phyloP scores from a whole-genome alignment of 2,113 vertebrate species.

The Rhinopomastus cyanomelas region DNA sequence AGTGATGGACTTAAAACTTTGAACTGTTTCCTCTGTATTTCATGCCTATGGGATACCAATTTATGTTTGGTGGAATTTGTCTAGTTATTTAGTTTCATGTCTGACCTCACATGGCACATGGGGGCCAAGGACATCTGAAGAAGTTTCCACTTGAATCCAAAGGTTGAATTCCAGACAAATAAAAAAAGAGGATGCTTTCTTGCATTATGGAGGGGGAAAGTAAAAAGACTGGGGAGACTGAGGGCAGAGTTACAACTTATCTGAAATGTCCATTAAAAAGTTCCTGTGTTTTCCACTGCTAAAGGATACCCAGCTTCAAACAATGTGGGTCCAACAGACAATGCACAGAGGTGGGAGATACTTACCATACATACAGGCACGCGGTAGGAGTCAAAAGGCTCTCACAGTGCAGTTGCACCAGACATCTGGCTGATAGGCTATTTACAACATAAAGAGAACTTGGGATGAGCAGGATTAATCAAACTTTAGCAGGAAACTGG shows the following conservation, averaged over 20 bases:
- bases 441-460: constrained; percentile 22
- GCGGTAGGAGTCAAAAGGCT: background rate
- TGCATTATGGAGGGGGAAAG: background rate
- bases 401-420: background rate
- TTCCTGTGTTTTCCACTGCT: background rate
- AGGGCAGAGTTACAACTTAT: background rate
- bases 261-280: constrained; percentile 1
- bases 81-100: constrained; percentile 47
- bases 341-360: constrained; percentile 17
- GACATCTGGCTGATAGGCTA: background rate
- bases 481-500: background rate
- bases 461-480: background rate
- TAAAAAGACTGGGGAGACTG: accelerated
- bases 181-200: constrained; percentile 31
- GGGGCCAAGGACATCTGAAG: background rate
- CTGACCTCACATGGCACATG: background rate
- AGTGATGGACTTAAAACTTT: constrained; percentile 35
- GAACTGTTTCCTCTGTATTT: constrained; percentile 46
- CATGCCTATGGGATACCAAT: background rate
- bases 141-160: background rate
- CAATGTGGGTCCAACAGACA: background rate
- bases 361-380: constrained; percentile 7
- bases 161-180: background rate
- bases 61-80: constrained; percentile 31
- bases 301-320: background rate